Evolutionary conservation across 2,888 invertebrate genomes (phyloP), one percentile per base, ranked within the genome.

Genomic region (Latrodectus elegans): DNA sequence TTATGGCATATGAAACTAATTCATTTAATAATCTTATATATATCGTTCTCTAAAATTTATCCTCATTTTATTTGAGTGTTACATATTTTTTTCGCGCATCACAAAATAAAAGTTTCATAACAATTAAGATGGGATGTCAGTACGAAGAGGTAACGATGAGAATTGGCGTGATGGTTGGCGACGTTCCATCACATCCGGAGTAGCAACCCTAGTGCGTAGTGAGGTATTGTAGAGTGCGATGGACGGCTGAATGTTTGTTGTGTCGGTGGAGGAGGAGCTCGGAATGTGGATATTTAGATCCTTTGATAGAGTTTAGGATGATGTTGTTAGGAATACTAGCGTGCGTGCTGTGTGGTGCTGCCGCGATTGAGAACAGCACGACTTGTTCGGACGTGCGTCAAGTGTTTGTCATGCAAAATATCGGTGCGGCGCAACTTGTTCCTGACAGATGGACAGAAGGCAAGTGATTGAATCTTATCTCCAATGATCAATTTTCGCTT

Each of bases 341-440:
- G 78, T 68, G 75, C 49, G 72, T 77, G 72, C 73, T 78, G 68
- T 72, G 71, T 65, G 72, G 53, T 51, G 73, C 68, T 53, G 86
- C 65, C 60, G 68, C 67, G 22, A 26, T 17, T 49, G 73, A 67
- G 49, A 79, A 78, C 76, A 78, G 76, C 60, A 76, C 83, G 49
- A 70, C 71, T 14, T 89, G 88, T 38, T 49, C 73, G 26, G 88
- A 89, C 11, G 85, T 89, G 22, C 85, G 85, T 55, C 88, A 73
- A 64, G 71, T 74, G 52, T 89, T 89, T 67, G 88, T 78, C n/a
- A 78, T 74, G 78, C 72, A 74, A 70, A 76, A 75, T 22, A 77
- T 89, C 64, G 88, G 88, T 14, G 15, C 38, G 22, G 75, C 81
- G 12, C 72, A 85, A 22, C 53, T 85, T 12, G 88, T 89, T 10